Conservation (phyloP, 2,113 vertebrate genomes). For the Lethenteron camtschaticum region DNA sequence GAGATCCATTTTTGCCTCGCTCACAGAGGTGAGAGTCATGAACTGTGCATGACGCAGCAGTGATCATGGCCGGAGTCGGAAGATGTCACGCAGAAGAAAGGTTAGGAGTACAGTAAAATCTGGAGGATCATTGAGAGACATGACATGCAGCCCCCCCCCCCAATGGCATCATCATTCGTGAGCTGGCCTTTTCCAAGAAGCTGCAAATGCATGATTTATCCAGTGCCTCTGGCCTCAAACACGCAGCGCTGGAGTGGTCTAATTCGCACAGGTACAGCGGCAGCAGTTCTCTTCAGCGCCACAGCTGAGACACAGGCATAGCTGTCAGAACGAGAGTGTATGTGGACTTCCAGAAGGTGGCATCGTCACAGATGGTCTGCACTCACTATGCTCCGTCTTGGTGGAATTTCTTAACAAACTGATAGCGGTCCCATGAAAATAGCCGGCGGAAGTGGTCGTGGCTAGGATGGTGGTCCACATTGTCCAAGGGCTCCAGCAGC, state of each 20-base stretch:
- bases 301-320: constrained; percentile 1
- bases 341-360: background rate
- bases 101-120: background rate
- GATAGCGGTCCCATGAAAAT: background rate
- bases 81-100: background rate
- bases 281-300: background rate
- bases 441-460: background rate
- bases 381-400: background rate
- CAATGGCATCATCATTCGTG: background rate
- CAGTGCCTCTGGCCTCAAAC: background rate
- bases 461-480: background rate
- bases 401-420: background rate
- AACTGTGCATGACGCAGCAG: background rate
- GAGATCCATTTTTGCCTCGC: too few relatives aligned
- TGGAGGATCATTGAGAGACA: background rate
- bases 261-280: background rate
- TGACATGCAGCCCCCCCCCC: background rate
- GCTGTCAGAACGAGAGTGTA: background rate
- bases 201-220: background rate
- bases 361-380: background rate
- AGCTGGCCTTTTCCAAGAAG: background rate
- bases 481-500: background rate
- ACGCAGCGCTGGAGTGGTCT: background rate
- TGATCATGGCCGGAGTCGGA: background rate
- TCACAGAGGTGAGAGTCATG: background rate